A percentile compares a stretch with the other conserved stretches of the same genome.
Evolutionary conservation across 2,113 vertebrate genomes (phyloP).

Genomic region (Thalassarche chlororhynchos): DNA sequence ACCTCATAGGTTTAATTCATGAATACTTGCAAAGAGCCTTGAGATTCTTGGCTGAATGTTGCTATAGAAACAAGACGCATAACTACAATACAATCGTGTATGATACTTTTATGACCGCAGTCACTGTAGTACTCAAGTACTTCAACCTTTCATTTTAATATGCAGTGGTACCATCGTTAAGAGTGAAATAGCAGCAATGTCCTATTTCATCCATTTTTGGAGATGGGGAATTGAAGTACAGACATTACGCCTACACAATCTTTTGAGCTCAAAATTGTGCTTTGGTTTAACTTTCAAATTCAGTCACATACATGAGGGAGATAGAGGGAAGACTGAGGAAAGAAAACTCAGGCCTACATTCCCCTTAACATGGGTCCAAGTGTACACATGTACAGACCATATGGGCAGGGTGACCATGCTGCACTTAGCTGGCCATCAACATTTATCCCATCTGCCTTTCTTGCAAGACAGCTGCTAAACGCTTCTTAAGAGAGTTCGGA

Average conservation of each 20-base stretch:
- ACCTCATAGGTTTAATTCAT: not conserved
- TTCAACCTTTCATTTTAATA: not conserved
- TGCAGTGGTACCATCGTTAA: not conserved
- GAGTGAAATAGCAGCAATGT: not conserved
- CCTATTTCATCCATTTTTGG: not conserved
- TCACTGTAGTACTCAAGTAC: not conserved
- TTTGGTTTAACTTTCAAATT: not conserved
- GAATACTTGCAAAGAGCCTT: not conserved
- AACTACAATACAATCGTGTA: not conserved
- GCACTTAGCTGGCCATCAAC: not conserved
- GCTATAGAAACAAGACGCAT: conserved; percentile 26
- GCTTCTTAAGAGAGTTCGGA: not conserved
- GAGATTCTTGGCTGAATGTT: not conserved
- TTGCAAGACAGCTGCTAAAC: not conserved
- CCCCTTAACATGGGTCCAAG: not conserved
- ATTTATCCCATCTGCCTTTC: not conserved
- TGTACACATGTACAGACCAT: not conserved
- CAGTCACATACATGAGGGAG: not conserved
- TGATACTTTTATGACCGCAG: not conserved
- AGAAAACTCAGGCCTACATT: not conserved
- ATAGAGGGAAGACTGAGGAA: not conserved
- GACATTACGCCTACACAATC: not conserved
- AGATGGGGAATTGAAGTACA: not conserved
- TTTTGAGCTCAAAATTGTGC: not conserved
- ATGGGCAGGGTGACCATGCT: not conserved